Evolutionary conservation across 2,888 invertebrate species (phyloP).

Genomic region (Odontothrips loti): DNA sequence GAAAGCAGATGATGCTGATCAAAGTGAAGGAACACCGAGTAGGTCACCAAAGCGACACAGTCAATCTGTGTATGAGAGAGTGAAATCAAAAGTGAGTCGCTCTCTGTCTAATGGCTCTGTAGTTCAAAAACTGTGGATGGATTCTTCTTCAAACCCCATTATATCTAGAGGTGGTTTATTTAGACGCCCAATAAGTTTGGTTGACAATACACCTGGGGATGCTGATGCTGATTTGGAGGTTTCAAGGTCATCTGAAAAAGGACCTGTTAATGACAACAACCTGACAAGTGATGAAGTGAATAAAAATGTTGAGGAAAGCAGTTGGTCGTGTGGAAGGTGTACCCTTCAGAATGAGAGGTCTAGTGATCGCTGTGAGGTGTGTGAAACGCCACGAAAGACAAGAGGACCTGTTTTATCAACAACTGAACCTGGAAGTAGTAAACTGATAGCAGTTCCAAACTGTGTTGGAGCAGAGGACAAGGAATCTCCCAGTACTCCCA

Average conservation of each 20-base stretch:
- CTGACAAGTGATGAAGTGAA: constrained; percentile 47
- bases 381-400: constrained; percentile 60
- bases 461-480: constrained; percentile 46
- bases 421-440: constrained; percentile 50
- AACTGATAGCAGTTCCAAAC: constrained; percentile 50
- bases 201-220: constrained; percentile 35
- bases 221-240: constrained; percentile 31
- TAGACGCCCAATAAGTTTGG: constrained; percentile 38
- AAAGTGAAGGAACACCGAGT: constrained; percentile 43
- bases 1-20: constrained; percentile 37
- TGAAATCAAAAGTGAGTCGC: constrained; percentile 55
- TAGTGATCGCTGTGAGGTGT: constrained; percentile 67
- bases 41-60: constrained; percentile 52
- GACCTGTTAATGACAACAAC: constrained; percentile 40
- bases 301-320: constrained; percentile 49
- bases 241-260: constrained; percentile 41
- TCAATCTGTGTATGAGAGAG: constrained; percentile 50
- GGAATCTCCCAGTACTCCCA: constrained; percentile 30
- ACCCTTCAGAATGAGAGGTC: constrained; percentile 68
- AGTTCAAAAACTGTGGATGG: constrained; percentile 46
- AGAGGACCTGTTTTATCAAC: constrained; percentile 40
- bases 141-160: constrained; percentile 33
- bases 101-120: constrained; percentile 63
- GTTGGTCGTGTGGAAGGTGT: constrained; percentile 54
- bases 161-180: constrained; percentile 23